Percentiles rank a stretch among this genome's conserved stretches.
These are phyloP conservation scores for Micropterix aruncella DNA, from an alignment of 2,888 invertebrate species.

Conservation along the genomic window DNA sequence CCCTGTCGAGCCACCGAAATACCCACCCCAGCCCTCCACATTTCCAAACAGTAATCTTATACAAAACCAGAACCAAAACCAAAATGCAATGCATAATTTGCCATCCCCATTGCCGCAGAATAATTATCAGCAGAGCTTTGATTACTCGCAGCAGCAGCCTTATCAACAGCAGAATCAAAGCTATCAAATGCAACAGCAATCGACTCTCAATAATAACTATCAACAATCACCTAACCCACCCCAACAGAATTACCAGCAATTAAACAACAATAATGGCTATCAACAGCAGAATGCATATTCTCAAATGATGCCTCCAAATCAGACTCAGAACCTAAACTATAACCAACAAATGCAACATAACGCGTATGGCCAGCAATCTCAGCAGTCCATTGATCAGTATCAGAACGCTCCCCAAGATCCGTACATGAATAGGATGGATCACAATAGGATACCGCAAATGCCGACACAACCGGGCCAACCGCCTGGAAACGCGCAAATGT, in stretches of 20 bases:
- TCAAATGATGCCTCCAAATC: constrained; percentile 6
- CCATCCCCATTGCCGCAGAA: constrained; percentile 11
- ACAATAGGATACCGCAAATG: constrained; percentile 11
- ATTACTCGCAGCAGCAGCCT: constrained; percentile 17
- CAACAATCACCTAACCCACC: neutral
- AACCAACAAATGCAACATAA: constrained; percentile 3
- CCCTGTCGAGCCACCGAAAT: constrained; percentile 24
- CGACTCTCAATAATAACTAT: neutral
- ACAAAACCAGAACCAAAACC: constrained; percentile 9
- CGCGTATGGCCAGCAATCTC: neutral
- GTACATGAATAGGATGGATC: constrained; percentile 9
- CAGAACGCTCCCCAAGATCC: constrained; percentile 10
- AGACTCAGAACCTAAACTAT: constrained; percentile 2
- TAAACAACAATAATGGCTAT: constrained; percentile 4
- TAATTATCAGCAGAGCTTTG: constrained; percentile 17
- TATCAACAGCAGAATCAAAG: constrained; percentile 16
- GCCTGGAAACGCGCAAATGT: constrained; percentile 19
- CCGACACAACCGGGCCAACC: constrained; percentile 18
- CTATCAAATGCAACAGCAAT: constrained; percentile 16
- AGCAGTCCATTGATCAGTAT: constrained; percentile 9
- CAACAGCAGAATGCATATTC: constrained; percentile 10
- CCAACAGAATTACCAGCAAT: neutral
- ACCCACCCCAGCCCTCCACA: constrained; percentile 22
- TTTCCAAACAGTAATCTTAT: constrained; percentile 12
- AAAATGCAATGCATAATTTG: constrained; percentile 14